A percentile compares a stretch with the other conserved stretches of the same genome.
Conservation (phyloP, 1,140 invertebrate species). For the Steinernema khuongi region DNA sequence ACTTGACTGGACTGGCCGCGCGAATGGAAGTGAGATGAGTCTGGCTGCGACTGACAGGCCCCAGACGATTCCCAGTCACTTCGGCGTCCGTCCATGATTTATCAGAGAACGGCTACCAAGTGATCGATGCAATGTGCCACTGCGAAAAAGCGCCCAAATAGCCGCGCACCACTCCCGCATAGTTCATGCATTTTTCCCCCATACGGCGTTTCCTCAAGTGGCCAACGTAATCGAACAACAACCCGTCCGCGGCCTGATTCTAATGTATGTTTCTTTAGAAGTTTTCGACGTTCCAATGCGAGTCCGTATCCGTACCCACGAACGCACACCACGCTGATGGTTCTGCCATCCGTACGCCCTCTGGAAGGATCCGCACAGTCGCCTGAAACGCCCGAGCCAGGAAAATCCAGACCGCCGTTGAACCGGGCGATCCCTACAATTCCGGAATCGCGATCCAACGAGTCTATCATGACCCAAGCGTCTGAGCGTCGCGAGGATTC, state of each 20-base stretch:
- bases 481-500: slow-evolving; percentile 6
- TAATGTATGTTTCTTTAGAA: neutral
- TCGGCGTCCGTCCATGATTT: neutral
- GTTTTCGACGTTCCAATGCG: slow-evolving; percentile 5
- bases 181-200: slow-evolving; percentile 9
- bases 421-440: slow-evolving; percentile 38
- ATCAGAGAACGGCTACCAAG: neutral
- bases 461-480: slow-evolving; percentile 38
- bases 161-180: neutral
- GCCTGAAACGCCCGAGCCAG: slow-evolving; percentile 4
- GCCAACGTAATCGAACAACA: neutral
- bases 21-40: neutral
- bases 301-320: slow-evolving; percentile 33
- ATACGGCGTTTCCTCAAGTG: slow-evolving; percentile 9
- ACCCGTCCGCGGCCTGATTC: neutral
- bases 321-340: slow-evolving; percentile 36
- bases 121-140: neutral
- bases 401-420: slow-evolving; percentile 31
- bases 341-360: slow-evolving; percentile 30
- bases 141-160: neutral
- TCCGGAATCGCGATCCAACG: slow-evolving; percentile 34
- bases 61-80: neutral
- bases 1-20: neutral
- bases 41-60: neutral
- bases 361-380: slow-evolving; percentile 19